A percentile compares a stretch with the other conserved stretches of the same genome.
Conservation (phyloP, 2,888 invertebrate species). For the Acheta domesticus region DNA sequence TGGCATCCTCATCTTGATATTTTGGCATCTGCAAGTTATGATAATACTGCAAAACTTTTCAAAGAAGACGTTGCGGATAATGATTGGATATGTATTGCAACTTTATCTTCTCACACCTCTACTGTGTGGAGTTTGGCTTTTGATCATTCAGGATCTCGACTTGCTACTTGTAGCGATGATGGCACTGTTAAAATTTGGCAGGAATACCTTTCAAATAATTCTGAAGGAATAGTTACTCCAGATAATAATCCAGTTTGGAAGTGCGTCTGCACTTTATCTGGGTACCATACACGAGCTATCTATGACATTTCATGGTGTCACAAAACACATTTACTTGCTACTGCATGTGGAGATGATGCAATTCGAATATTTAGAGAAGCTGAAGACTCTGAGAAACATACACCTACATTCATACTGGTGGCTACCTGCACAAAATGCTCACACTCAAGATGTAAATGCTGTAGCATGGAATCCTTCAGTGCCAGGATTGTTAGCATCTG, state of each 20-base stretch:
- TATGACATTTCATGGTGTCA: constrained; percentile 92
- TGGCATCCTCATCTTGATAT: constrained; percentile 92
- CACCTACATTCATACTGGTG: constrained; percentile 72
- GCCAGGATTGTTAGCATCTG: constrained; percentile 74
- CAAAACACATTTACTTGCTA: constrained; percentile 75
- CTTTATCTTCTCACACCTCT: constrained; percentile 80
- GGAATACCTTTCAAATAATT: constrained; percentile 75
- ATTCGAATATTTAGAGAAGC: constrained; percentile 84
- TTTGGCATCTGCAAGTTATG: constrained; percentile 93
- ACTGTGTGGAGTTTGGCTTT: constrained; percentile 96
- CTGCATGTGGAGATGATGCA: constrained; percentile 88
- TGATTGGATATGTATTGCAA: constrained; percentile 82
- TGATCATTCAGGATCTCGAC: constrained; percentile 69
- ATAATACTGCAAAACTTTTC: constrained; percentile 89
- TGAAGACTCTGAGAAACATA: constrained; percentile 65
- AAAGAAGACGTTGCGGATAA: constrained; percentile 81
- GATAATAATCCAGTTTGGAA: constrained; percentile 79
- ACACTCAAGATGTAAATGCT: constrained; percentile 88
- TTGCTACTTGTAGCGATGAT: constrained; percentile 93
- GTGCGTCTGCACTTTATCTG: constrained; percentile 86
- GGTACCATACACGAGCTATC: constrained; percentile 80
- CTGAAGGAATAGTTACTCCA: constrained; percentile 67
- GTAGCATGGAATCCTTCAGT: constrained; percentile 84
- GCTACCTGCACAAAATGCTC: constrained; percentile 64
- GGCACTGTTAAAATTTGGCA: constrained; percentile 91